Evolutionary conservation across 2,113 vertebrate genomes (phyloP).

Genomic region (Tenrec ecaudatus): DNA sequence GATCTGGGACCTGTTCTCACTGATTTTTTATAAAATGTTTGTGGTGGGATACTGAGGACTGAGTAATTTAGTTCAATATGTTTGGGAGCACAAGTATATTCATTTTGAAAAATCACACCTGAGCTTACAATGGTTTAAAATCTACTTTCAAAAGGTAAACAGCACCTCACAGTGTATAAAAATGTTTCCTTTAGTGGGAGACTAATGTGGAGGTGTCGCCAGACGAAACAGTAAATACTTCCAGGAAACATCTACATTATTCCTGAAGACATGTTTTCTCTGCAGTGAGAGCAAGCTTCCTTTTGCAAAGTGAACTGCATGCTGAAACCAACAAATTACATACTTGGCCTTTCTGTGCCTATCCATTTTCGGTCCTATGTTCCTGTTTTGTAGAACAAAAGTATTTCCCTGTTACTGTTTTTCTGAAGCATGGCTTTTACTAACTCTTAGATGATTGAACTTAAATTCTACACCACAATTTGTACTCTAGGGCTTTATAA

Average conservation of each 20-base stretch:
- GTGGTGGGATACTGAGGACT: constrained; percentile 68
- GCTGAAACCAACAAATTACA: constrained; percentile 36
- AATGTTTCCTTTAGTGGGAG: neutral
- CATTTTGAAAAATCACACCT: constrained; percentile 67
- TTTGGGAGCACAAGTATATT: constrained; percentile 72
- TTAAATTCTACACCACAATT: constrained; percentile 84
- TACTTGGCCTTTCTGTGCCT: constrained; percentile 57
- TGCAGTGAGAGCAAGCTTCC: constrained; percentile 34
- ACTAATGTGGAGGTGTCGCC: neutral
- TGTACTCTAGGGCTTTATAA: constrained; percentile 83
- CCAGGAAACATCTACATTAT: constrained; percentile 47
- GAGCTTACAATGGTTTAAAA: constrained; percentile 71
- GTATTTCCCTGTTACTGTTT: constrained; percentile 68
- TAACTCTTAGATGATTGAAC: constrained; percentile 81
- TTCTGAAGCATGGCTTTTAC: constrained; percentile 76
- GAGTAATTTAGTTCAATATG: constrained; percentile 66
- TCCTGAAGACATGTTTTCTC: constrained; percentile 39
- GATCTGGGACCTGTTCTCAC: constrained; percentile 64
- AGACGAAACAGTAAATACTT: constrained; percentile 29
- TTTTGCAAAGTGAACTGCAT: constrained; percentile 56
- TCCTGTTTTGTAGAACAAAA: constrained; percentile 76
- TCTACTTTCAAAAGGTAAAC: constrained; percentile 54
- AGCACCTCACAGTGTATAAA: constrained; percentile 44
- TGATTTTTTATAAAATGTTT: constrained; percentile 80
- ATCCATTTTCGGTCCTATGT: constrained; percentile 51